These are phyloP conservation scores for Labeo rohita DNA, from an alignment of 2,113 vertebrate genomes.

Conservation along the genomic window DNA sequence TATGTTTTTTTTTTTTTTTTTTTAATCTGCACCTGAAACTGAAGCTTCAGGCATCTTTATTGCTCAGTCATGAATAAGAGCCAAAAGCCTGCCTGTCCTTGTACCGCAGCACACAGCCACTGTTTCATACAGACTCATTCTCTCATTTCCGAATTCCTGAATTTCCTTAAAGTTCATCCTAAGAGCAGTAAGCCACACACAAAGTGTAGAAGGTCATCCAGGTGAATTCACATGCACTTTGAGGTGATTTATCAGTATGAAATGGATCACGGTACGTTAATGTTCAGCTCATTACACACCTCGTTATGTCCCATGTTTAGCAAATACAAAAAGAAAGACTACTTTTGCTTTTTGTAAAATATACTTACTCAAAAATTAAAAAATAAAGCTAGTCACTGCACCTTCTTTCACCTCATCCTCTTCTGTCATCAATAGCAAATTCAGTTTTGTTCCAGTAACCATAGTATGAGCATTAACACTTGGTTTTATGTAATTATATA, in stretches of 20 bases:
- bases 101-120: background rate
- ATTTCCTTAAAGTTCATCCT: background rate
- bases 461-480: background rate
- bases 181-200: background rate
- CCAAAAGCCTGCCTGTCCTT: background rate
- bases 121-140: background rate
- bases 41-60: slow-evolving; percentile 38
- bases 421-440: background rate
- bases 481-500: background rate
- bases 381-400: background rate
- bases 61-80: slow-evolving; percentile 42
- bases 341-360: background rate
- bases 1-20: background rate
- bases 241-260: background rate
- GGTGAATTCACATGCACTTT: background rate
- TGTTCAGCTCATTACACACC: background rate
- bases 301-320: too few relatives aligned
- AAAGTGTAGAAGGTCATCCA: background rate
- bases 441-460: background rate
- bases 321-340: background rate
- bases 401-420: background rate
- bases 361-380: too few relatives aligned
- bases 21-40: slow-evolving; percentile 30
- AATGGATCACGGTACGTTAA: too few relatives aligned
- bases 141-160: background rate